Percentiles rank a stretch among this genome's conserved stretches.
These are phyloP conservation scores for Carettochelys insculpta DNA, from an alignment of 2,113 vertebrate genomes.

Conservation along the genomic window DNA sequence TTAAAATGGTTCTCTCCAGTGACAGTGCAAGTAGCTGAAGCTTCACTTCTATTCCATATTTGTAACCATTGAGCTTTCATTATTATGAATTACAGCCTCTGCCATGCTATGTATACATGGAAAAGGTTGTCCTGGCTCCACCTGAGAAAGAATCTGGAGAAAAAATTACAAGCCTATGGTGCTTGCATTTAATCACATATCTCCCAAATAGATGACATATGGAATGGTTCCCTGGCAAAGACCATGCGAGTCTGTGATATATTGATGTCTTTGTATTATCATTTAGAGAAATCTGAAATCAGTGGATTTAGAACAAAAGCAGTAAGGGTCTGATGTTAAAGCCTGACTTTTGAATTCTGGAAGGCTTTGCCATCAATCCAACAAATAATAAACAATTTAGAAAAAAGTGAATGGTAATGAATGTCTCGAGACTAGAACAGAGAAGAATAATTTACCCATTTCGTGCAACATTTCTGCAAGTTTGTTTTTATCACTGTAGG, in stretches of 20 bases:
- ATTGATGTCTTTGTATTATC: neutral
- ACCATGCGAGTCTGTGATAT: neutral
- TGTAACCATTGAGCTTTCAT: neutral
- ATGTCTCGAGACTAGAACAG: neutral
- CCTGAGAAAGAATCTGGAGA: neutral
- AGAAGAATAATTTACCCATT: neutral
- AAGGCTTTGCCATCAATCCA: neutral
- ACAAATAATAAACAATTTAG: neutral
- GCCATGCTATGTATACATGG: neutral
- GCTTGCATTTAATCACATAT: fast-evolving
- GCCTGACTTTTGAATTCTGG: neutral
- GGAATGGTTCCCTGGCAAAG: neutral
- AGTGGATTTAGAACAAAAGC: neutral
- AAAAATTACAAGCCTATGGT: neutral
- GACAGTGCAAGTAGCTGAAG: neutral
- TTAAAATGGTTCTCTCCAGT: neutral
- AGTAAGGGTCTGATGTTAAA: neutral
- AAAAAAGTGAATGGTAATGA: neutral
- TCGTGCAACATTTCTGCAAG: neutral
- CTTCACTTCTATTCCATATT: neutral
- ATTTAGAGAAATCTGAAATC: neutral
- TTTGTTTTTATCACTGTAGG: fast-evolving
- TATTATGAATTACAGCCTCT: neutral
- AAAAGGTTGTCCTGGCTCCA: neutral
- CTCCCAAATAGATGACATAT: conserved; percentile 21